Evolutionary conservation across 2,888 invertebrate species (phyloP), one percentile per base, ranked within the genome.

Genomic region (Athrips mouffetella): DNA sequence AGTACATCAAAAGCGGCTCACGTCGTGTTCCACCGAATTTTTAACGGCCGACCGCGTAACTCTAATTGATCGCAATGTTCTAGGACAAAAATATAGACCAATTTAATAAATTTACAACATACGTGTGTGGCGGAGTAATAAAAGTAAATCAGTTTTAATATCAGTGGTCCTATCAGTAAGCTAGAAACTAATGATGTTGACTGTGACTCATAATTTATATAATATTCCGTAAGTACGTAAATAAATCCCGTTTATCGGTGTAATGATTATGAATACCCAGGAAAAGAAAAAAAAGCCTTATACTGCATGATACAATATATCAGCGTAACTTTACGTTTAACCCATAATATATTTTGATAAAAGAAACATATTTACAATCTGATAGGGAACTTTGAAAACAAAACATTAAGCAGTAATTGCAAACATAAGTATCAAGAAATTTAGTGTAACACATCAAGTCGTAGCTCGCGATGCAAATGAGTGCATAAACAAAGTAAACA

Each of bases 1-100:
- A 56, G 59, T 47, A 50, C 50, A 62, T 59, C 58, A 60, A 57
- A 60, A 20, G 18, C 11, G 55, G 49, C 15, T 13, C 8, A 18
- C 23, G 47, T 18, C 45, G 33, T 54, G 51, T 52, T 49, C 56
- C 52, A 45, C 51, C 56, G 44, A 52, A 46, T 41, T 57, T 62
- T 52, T 49, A 56, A 27, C 13, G n/a, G n/a, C 16, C 18, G 33
- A 8, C 21, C 37, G 20, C n/a, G 20, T 37, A 11, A 20, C 18
- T n/a, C 8, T 37, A 37, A 37, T 21, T 37, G 37, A 37, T 20
- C 37, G 35, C 37, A 21, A 1, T 18, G 35, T n/a, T 27, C 41
- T 10, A 13, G 27, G 27, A 23, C 25, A 7, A 15, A 23, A 23
- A 25, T 27, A 23, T 23, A 7, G 37, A 11, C 3, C 37, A 20